A percentile compares a stretch with the other conserved stretches of the same genome.
Conservation (phyloP, 2,797 vertebrate genomes). For the Pangasius larnaudii region DNA sequence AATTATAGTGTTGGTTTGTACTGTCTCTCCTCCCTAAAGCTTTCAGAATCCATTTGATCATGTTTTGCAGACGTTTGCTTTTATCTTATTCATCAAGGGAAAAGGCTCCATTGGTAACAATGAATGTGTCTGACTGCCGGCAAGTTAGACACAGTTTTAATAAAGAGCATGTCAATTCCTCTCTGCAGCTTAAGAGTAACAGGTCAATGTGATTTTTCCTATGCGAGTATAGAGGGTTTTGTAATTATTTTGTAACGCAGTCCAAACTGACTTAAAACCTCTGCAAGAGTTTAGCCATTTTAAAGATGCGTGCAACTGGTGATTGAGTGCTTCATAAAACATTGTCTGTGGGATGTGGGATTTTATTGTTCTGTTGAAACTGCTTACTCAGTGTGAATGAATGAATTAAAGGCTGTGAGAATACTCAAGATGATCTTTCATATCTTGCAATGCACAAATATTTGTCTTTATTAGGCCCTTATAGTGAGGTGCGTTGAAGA, state of each 20-base stretch:
- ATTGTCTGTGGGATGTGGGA: neutral
- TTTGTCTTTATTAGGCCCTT: neutral
- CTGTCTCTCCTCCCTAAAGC: neutral
- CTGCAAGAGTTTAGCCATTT: neutral
- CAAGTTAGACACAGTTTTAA: constrained; percentile 47
- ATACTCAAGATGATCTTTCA: neutral
- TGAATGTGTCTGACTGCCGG: constrained; percentile 51
- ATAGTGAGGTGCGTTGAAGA: neutral
- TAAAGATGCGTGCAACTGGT: neutral
- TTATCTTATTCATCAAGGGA: neutral
- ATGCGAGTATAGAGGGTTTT: constrained; percentile 24
- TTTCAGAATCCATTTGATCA: constrained; percentile 3
- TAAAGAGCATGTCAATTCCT: constrained; percentile 37
- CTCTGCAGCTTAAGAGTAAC: constrained; percentile 4
- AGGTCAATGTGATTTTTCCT: constrained; percentile 16
- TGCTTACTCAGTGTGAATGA: neutral
- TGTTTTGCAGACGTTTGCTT: neutral
- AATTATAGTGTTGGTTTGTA: constrained; percentile 13
- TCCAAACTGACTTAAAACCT: neutral
- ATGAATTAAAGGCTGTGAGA: constrained; percentile 14
- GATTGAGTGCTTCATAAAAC: constrained; percentile 2
- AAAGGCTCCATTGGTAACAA: neutral
- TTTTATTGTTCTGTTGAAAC: neutral
- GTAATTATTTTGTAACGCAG: constrained; percentile 33
- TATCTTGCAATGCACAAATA: neutral